Percentiles rank a stretch among this genome's conserved stretches.
Conservation (phyloP, 2,113 vertebrate species). For the Alaudala cheleensis region DNA sequence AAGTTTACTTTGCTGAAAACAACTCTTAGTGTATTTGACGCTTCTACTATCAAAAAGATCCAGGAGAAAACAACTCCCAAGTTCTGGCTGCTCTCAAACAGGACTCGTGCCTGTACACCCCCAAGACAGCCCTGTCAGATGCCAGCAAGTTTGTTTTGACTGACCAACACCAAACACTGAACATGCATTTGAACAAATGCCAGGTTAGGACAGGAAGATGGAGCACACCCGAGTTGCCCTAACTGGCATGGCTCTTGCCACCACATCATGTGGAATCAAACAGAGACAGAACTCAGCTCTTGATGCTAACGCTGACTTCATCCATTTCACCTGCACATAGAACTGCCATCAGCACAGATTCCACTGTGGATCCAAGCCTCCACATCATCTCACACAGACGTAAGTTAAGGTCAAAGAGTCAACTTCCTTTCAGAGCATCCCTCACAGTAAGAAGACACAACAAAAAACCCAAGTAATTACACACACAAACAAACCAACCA, state of each 20-base stretch:
- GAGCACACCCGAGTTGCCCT: background rate
- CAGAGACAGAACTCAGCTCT: background rate
- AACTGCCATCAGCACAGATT: background rate
- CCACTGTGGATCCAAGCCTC: background rate
- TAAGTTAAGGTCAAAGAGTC: background rate
- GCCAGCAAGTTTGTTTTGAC: background rate
- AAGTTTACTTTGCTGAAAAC: background rate
- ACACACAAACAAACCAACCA: background rate
- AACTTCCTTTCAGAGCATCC: background rate
- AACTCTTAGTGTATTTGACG: rapidly evolving
- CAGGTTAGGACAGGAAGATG: background rate
- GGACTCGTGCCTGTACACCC: background rate
- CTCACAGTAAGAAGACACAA: background rate
- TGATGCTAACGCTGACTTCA: background rate
- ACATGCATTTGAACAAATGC: background rate
- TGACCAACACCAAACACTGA: background rate
- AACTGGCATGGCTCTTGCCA: background rate
- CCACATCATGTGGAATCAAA: background rate
- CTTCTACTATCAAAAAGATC: background rate
- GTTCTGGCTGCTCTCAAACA: background rate
- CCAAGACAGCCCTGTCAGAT: background rate
- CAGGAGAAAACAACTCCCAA: background rate
- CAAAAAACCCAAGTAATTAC: background rate
- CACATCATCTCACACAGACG: background rate
- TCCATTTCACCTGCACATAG: rapidly evolving